Conservation (phyloP, 2,888 invertebrate species). For the Epsilonema sp. region DNA sequence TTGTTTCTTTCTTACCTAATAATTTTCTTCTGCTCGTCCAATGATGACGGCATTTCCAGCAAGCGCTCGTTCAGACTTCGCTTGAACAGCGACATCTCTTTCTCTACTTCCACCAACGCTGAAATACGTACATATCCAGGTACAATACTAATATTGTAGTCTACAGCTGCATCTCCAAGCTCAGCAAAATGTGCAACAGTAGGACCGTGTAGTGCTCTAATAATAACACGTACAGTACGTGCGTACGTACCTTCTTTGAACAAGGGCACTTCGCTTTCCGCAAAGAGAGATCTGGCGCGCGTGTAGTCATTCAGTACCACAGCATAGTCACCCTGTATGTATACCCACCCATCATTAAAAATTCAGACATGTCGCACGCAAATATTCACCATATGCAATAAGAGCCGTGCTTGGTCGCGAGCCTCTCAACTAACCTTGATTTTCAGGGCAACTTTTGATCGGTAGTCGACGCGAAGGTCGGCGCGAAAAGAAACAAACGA, state of each 20-base stretch:
- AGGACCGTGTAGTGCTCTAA: no score
- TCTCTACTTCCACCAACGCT: conserved; percentile 75
- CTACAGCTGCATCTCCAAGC: not conserved
- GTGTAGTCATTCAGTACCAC: conserved; percentile 92
- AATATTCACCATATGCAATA: no score
- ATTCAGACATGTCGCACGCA: not conserved
- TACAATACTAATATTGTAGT: not conserved
- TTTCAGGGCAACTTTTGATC: no score
- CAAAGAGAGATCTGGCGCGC: conserved; percentile 79
- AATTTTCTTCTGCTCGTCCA: conserved; percentile 82
- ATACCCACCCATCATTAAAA: conserved; percentile 17
- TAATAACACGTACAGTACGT: conserved; percentile 1
- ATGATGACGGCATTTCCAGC: conserved; percentile 66
- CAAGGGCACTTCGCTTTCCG: conserved; percentile 42
- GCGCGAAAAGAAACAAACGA: no score
- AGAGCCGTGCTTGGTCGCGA: no score
- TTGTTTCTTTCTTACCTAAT: no score
- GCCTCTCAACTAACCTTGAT: no score
- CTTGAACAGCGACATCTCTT: conserved; percentile 57
- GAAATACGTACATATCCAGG: conserved; percentile 11
- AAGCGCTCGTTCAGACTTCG: conserved; percentile 59
- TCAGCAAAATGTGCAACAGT: conserved; percentile 1
- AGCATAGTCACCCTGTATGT: conserved; percentile 88
- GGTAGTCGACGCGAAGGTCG: no score
- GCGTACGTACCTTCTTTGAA: conserved; percentile 23